phyloP scores from a whole-genome alignment of 2,797 vertebrate genomes.

The Ciconia nigra region DNA sequence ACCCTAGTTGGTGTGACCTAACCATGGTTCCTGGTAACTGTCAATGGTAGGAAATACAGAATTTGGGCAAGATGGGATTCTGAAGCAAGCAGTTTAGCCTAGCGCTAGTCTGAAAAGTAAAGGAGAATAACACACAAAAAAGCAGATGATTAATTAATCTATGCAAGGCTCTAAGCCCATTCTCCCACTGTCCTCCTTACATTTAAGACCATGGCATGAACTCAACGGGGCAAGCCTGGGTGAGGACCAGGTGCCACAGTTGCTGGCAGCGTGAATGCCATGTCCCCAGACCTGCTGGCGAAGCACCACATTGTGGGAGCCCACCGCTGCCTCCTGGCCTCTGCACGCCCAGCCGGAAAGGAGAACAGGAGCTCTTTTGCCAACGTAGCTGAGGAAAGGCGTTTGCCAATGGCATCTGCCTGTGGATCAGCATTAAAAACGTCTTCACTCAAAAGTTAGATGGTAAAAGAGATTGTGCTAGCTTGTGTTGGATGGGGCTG shows the following conservation, averaged over 20 bases:
- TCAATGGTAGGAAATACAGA: accelerated
- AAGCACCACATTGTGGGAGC: background rate
- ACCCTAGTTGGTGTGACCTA: background rate
- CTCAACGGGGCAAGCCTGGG: accelerated
- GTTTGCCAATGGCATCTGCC: background rate
- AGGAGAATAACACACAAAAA: background rate
- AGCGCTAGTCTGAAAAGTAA: background rate
- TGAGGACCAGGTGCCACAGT: background rate
- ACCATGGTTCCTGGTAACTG: background rate
- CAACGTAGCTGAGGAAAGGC: accelerated
- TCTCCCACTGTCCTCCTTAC: background rate
- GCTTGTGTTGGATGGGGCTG: background rate
- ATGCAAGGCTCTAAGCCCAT: background rate
- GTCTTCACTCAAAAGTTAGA: background rate
- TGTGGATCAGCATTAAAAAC: background rate
- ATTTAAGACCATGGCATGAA: accelerated
- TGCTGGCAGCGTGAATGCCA: background rate
- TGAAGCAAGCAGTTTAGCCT: background rate
- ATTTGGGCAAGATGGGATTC: background rate
- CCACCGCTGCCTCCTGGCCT: accelerated
- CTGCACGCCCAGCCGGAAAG: accelerated
- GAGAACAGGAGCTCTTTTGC: background rate
- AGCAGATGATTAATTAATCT: background rate
- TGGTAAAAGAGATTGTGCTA: background rate
- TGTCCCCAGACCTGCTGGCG: background rate